These are phyloP conservation scores for Lasiurus cinereus DNA, from an alignment of 2,113 vertebrate species.

Conservation along the genomic window DNA sequence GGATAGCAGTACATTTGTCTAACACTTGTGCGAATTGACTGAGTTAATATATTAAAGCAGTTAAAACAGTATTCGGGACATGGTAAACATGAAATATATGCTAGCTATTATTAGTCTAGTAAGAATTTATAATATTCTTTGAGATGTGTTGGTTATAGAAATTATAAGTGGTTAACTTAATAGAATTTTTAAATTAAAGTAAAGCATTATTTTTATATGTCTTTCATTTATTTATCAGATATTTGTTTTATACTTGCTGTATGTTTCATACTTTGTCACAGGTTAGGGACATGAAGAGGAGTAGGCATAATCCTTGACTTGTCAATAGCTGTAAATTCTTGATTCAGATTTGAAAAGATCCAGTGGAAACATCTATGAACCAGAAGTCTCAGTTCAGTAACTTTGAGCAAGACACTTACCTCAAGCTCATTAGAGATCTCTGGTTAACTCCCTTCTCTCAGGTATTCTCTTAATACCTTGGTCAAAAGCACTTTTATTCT, in stretches of 20 bases:
- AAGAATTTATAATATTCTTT: conserved; percentile 13
- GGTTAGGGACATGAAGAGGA: background rate
- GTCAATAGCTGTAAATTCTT: background rate
- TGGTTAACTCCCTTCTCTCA: background rate
- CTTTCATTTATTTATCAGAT: background rate
- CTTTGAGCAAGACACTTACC: background rate
- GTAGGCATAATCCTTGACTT: background rate
- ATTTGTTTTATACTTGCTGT: conserved; percentile 3
- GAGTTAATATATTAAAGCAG: background rate
- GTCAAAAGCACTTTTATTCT: background rate
- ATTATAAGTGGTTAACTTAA: background rate
- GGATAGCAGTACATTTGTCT: background rate
- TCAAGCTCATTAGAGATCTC: background rate
- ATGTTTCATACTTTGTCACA: background rate
- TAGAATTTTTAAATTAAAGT: background rate
- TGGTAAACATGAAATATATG: background rate
- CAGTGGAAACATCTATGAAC: background rate
- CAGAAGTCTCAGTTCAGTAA: background rate
- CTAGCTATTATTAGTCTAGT: background rate
- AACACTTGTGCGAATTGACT: background rate
- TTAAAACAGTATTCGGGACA: background rate
- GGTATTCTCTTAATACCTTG: background rate
- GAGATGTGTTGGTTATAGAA: background rate
- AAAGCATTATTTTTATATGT: background rate
- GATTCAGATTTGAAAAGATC: conserved; percentile 18